A percentile compares a stretch with the other conserved stretches of the same genome.
These are phyloP conservation scores for Cottus gobio DNA, from an alignment of 2,113 vertebrate genomes.

Conservation along the genomic window DNA sequence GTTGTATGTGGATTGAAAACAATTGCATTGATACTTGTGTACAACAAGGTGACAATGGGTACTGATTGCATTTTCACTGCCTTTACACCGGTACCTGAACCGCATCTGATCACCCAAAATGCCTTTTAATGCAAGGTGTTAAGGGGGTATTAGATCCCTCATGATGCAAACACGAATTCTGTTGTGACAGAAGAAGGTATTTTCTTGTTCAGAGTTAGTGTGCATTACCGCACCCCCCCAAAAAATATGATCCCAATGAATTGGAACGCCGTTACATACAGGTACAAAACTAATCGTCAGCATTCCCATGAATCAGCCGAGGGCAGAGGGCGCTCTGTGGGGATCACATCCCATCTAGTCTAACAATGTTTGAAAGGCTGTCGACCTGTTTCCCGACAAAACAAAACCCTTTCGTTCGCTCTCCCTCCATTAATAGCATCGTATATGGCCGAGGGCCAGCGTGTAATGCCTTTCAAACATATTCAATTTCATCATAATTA, in stretches of 20 bases:
- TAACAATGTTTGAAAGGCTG: slow-evolving; percentile 74
- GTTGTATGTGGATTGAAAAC: background rate
- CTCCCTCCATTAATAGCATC: slow-evolving; percentile 63
- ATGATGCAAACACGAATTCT: background rate
- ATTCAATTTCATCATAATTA: slow-evolving; percentile 79
- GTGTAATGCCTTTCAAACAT: slow-evolving; percentile 68
- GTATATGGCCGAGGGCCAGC: slow-evolving; percentile 62
- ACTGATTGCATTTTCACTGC: too few relatives aligned
- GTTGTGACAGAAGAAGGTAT: background rate
- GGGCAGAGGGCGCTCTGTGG: slow-evolving; percentile 47
- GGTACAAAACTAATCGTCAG: slow-evolving; percentile 58
- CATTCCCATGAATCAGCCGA: slow-evolving; percentile 61
- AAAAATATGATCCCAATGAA: slow-evolving; percentile 42
- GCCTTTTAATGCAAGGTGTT: too few relatives aligned
- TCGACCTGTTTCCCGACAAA: slow-evolving; percentile 62
- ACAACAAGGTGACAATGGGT: too few relatives aligned
- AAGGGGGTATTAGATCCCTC: background rate
- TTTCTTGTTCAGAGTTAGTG: background rate
- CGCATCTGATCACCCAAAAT: too few relatives aligned
- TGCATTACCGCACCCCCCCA: slow-evolving; percentile 15
- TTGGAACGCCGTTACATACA: slow-evolving; percentile 46
- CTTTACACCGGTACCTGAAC: too few relatives aligned
- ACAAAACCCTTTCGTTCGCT: slow-evolving; percentile 53
- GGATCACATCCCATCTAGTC: slow-evolving; percentile 56
- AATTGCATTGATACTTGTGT: background rate